Percentiles rank a stretch among this genome's conserved stretches.
These are phyloP conservation scores for Ganaspis sp. DNA, from an alignment of 1,140 invertebrate genomes.

Conservation along the genomic window DNA sequence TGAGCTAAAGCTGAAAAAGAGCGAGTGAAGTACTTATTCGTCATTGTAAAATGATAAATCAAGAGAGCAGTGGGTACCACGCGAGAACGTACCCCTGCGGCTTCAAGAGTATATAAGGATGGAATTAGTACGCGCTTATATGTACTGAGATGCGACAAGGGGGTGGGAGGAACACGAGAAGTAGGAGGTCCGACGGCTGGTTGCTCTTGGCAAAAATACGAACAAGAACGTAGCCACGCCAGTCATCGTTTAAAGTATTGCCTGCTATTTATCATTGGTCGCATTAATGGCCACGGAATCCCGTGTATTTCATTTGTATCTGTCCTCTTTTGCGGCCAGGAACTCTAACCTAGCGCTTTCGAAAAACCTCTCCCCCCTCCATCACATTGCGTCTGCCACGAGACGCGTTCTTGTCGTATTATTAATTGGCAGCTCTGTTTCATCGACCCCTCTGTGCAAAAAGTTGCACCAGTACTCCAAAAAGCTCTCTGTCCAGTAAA, in stretches of 20 bases:
- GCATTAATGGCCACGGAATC: constrained; percentile 69
- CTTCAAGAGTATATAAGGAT: neutral
- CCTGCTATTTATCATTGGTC: constrained; percentile 69
- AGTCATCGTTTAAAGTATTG: constrained; percentile 71
- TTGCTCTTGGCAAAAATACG: constrained; percentile 61
- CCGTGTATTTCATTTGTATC: constrained; percentile 73
- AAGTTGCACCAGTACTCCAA: neutral
- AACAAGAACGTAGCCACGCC: constrained; percentile 63
- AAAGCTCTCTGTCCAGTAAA: neutral
- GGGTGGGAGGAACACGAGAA: constrained; percentile 12
- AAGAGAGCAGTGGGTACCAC: constrained; percentile 43
- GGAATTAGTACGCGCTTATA: constrained; percentile 48
- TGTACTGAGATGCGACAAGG: constrained; percentile 10
- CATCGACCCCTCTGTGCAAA: neutral
- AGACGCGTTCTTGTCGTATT: constrained; percentile 38
- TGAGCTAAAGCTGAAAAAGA: constrained; percentile 12
- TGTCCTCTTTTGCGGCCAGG: constrained; percentile 57
- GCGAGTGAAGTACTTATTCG: constrained; percentile 52
- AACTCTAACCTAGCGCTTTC: constrained; percentile 58
- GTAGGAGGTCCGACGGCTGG: constrained; percentile 2
- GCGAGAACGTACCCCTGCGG: constrained; percentile 31
- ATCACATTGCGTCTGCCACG: constrained; percentile 51
- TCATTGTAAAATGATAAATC: constrained; percentile 59
- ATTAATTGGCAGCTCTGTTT: constrained; percentile 39
- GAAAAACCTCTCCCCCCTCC: constrained; percentile 58